phyloP scores from a whole-genome alignment of 2,888 invertebrate species.

The Limnephilus rhombicus region DNA sequence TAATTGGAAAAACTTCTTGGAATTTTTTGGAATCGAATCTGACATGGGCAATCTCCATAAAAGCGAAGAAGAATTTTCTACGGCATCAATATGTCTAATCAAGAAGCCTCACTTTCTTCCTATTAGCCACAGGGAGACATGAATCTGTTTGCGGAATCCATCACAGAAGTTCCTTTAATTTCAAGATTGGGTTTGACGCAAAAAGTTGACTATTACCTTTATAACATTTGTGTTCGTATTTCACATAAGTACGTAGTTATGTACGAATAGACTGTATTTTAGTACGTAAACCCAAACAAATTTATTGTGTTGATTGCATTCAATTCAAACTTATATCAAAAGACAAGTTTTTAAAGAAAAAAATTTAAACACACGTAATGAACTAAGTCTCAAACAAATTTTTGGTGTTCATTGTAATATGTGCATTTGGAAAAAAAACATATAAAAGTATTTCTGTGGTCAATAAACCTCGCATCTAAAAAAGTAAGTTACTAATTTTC shows the following conservation, averaged over 20 bases:
- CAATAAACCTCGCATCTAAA: too few species aligned
- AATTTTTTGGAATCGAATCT: neutral
- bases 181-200: neutral
- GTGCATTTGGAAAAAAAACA: too few species aligned
- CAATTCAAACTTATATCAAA: neutral
- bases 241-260: neutral
- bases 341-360: too few species aligned
- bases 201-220: neutral
- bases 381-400: too few species aligned
- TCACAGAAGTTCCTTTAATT: neutral
- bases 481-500: too few species aligned
- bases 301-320: too few species aligned
- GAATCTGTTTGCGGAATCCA: constrained; percentile 3
- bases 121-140: neutral
- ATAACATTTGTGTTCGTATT: neutral
- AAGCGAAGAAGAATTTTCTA: neutral
- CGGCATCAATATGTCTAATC: constrained; percentile 26
- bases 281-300: neutral
- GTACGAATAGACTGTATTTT: neutral
- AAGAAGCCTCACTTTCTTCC: neutral
- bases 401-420: too few species aligned
- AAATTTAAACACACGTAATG: too few species aligned
- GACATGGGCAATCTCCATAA: neutral
- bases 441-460: too few species aligned
- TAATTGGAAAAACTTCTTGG: neutral